These are phyloP conservation scores for Suncus etruscus DNA, from an alignment of 2,113 vertebrate genomes.

Conservation along the genomic window DNA sequence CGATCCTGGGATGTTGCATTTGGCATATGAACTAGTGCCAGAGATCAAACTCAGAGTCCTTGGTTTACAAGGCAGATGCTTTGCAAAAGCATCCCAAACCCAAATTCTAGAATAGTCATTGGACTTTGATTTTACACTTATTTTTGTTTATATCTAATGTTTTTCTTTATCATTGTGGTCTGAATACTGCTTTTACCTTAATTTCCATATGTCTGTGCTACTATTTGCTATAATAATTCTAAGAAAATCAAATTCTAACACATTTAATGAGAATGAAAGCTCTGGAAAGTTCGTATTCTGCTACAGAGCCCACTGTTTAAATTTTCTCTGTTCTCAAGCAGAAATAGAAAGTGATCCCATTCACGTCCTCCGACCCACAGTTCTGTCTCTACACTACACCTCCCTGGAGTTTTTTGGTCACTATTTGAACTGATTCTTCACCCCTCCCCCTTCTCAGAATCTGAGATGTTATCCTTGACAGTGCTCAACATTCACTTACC, in stretches of 20 bases:
- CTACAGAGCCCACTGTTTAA: neutral
- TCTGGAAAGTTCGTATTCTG: neutral
- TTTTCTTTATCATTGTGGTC: slow-evolving; percentile 33
- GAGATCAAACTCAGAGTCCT: too few species aligned
- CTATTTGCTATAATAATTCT: neutral
- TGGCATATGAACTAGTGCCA: too few species aligned
- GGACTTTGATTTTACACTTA: too few species aligned
- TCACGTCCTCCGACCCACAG: neutral
- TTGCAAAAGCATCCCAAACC: too few species aligned
- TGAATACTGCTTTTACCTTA: neutral
- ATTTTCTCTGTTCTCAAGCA: neutral
- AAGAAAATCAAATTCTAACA: neutral
- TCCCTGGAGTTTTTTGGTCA: neutral
- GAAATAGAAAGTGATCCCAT: fast-evolving
- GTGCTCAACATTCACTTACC: neutral
- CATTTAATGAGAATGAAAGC: neutral
- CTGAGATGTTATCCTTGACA: neutral
- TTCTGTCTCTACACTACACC: neutral
- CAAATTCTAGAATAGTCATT: too few species aligned
- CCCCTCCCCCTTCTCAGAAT: neutral
- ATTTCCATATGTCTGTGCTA: neutral
- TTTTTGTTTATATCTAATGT: neutral
- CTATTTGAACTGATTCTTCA: neutral
- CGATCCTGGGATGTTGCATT: too few species aligned
- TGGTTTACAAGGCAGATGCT: too few species aligned